Conservation (phyloP, 2,888 invertebrate genomes). For the Nephrotoma appendiculata region DNA sequence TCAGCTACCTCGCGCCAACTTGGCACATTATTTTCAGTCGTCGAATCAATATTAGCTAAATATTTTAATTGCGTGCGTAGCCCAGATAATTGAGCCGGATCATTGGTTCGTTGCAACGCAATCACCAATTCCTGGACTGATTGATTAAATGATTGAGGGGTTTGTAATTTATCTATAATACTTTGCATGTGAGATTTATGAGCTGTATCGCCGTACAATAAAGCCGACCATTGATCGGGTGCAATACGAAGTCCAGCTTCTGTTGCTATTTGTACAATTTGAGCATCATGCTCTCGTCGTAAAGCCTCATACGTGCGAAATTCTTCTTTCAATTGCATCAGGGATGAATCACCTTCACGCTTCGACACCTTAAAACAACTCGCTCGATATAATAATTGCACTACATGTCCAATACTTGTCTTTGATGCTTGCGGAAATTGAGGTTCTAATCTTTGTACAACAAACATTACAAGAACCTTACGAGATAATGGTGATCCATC, state of each 20-base stretch:
- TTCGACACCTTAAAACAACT: constrained; percentile 98
- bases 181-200: constrained; percentile 98
- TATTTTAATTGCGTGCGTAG: constrained; percentile 69
- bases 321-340: constrained; percentile 97
- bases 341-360: constrained; percentile 87
- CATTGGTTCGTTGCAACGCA: constrained; percentile 72
- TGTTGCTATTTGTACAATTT: constrained; percentile 95
- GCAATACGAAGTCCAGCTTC: constrained; percentile 94
- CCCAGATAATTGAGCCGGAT: constrained; percentile 67
- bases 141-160: constrained; percentile 81
- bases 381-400: constrained; percentile 92
- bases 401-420: constrained; percentile 97
- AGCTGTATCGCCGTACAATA: constrained; percentile 86
- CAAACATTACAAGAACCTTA: constrained; percentile 95
- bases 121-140: constrained; percentile 85
- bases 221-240: constrained; percentile 95
- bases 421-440: constrained; percentile 95
- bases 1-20: constrained; percentile 48
- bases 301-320: constrained; percentile 89
- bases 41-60: constrained; percentile 75
- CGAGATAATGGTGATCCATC: constrained; percentile 89
- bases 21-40: constrained; percentile 50
- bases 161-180: constrained; percentile 80
- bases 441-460: constrained; percentile 89
- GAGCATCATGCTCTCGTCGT: constrained; percentile 91